Evolutionary conservation across 1,140 invertebrate species (phyloP).

Genomic region (Drosophila arawakana): DNA sequence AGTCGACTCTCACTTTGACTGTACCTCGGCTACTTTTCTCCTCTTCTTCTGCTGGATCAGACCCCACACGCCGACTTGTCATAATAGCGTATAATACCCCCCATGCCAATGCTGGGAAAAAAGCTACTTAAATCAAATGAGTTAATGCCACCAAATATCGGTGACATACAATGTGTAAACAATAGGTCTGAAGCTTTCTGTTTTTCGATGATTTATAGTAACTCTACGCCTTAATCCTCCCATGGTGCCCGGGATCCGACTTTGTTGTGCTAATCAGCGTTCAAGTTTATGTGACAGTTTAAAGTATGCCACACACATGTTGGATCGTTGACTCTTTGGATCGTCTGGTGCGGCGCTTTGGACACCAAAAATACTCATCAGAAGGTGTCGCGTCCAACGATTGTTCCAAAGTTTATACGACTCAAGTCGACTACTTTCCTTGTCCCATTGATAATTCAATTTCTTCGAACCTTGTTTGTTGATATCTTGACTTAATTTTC

Average conservation of each 20-base stretch:
- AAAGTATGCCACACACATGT: slow-evolving; percentile 77
- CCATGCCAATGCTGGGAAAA: background rate
- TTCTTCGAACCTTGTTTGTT: slow-evolving; percentile 51
- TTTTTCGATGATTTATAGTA: slow-evolving; percentile 69
- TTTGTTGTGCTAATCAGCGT: slow-evolving; percentile 82
- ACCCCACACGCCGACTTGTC: slow-evolving; percentile 65
- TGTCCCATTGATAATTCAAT: slow-evolving; percentile 77
- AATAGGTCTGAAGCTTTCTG: slow-evolving; percentile 63
- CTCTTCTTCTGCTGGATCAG: background rate
- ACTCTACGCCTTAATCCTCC: slow-evolving; percentile 67
- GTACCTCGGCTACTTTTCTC: slow-evolving; percentile 13
- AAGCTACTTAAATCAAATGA: slow-evolving; percentile 76
- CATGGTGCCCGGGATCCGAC: slow-evolving; percentile 51
- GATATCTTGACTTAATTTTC: slow-evolving; percentile 76
- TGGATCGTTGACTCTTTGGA: slow-evolving; percentile 10
- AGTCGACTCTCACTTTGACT: slow-evolving; percentile 15
- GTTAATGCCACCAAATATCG: slow-evolving; percentile 74
- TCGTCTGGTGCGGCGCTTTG: slow-evolving; percentile 64
- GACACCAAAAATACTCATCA: slow-evolving; percentile 1
- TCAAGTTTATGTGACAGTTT: slow-evolving; percentile 83
- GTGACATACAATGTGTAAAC: slow-evolving; percentile 77
- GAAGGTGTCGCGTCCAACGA: slow-evolving; percentile 70
- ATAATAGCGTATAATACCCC: slow-evolving; percentile 45
- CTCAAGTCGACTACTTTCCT: slow-evolving; percentile 60
- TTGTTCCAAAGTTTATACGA: slow-evolving; percentile 41